Base-by-base conservation (phyloP, 1,140 invertebrate species). In the Panagrolaimus sp. region DNA sequence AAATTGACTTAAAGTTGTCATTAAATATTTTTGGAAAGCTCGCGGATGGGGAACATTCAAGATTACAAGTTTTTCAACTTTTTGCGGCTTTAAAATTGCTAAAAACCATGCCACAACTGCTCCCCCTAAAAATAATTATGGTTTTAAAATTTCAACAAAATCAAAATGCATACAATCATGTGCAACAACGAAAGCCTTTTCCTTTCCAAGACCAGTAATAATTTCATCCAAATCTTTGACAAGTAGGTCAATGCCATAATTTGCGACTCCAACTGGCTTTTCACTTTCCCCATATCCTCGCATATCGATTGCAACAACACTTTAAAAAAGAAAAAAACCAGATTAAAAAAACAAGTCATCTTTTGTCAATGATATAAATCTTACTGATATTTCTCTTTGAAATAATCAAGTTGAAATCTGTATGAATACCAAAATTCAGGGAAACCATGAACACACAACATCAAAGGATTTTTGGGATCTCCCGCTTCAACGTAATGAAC, bases 341-440 rank as follows among this genome's bases (percentile, higher is more conserved):
- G 44, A 67, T 67, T 17, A 52, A 52, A 58, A 28, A 58, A 58
- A 58, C 52, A 58, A 58, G 52, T 58, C 21, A 21, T 28, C n/a
- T n/a, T n/a, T n/a, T n/a, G n/a, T 38, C 32, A 38, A 38, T 2
- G 32, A 38, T 38, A 38, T 4, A 68, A 45, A 75, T 73, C 62
- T 68, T 80, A 88, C 88, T 88, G 88, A 82, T 89, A 88, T 71
- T 88, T 85, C 74, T 86, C 85, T 14, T 86, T 84, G 73, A 89
- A 89, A 47, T 88, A 84, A 28, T 85, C 82, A 12, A 90, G 85
- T 84, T 91, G 90, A 81, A 88, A 83, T 17, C 88, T 78, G 88
- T 88, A 89, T 3, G 87, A 88, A 76, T 88, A 89, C 89, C 90
- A 91, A 79, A 88, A 90, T 73, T 91, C 90, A 7, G 90, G 90